Percentiles rank a stretch among this genome's conserved stretches.
Evolutionary conservation across 2,113 vertebrate genomes (phyloP).

Genomic region (Rattus rattus): DNA sequence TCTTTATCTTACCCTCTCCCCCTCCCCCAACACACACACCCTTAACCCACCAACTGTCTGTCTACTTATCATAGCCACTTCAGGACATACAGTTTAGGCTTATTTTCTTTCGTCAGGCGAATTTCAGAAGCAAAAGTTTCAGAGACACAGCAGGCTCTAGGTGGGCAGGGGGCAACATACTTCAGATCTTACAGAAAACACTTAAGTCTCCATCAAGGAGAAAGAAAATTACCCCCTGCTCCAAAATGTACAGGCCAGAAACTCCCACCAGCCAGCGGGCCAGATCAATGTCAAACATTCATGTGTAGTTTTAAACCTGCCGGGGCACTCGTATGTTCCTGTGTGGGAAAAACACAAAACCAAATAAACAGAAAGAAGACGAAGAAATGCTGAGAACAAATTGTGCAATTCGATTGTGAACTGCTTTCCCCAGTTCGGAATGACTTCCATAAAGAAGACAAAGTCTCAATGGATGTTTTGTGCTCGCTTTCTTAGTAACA

Average conservation of each 20-base stretch:
- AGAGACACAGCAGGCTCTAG: neutral
- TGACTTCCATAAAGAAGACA: constrained; percentile 8
- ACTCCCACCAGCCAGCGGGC: neutral
- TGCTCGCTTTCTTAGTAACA: neutral
- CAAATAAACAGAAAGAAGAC: neutral
- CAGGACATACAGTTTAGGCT: neutral
- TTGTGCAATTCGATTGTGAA: neutral
- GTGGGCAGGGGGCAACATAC: neutral
- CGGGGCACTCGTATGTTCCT: neutral
- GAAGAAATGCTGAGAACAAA: neutral
- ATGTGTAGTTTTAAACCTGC: neutral
- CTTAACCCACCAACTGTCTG: accelerated
- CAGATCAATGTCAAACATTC: neutral
- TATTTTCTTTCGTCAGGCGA: neutral
- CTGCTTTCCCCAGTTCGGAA: neutral
- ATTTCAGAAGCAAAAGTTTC: constrained; percentile 6
- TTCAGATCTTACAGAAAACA: neutral
- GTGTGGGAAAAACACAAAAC: neutral
- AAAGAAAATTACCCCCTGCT: neutral
- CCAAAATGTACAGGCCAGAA: neutral
- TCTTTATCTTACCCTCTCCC: no score
- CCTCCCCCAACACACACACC: no score
- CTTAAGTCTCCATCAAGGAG: neutral
- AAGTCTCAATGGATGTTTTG: neutral
- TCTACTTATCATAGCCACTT: neutral